Percentiles rank a stretch among this genome's conserved stretches.
phyloP scores from a whole-genome alignment of 2,888 invertebrate genomes.

The Icerya purchasi region DNA sequence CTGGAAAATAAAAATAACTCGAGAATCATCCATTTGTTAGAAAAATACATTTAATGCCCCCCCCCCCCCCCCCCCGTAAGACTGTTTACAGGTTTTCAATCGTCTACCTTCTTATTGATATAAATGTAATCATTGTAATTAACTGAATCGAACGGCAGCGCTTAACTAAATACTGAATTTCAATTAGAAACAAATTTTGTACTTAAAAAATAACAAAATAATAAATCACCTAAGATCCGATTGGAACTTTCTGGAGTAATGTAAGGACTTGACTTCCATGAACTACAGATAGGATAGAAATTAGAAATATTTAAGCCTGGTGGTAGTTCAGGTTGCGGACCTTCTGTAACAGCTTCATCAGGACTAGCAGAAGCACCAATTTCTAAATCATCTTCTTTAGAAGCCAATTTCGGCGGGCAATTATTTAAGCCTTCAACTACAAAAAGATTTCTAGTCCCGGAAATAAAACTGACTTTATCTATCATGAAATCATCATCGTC shows the following conservation, averaged over 20 bases:
- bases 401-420: slow-evolving; percentile 10
- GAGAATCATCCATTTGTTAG: too few species aligned
- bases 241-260: not conserved
- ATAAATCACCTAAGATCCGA: not conserved
- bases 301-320: not conserved
- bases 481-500: not conserved
- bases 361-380: slow-evolving; percentile 29
- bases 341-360: slow-evolving; percentile 4
- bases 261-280: not conserved
- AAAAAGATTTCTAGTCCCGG: slow-evolving; percentile 12
- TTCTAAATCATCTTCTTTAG: slow-evolving; percentile 26
- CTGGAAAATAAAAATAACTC: too few species aligned
- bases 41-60: too few species aligned
- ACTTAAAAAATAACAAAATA: too few species aligned
- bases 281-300: not conserved
- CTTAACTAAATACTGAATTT: too few species aligned
- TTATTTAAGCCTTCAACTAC: slow-evolving; percentile 9
- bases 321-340: not conserved
- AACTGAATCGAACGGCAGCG: too few species aligned
- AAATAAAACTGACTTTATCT: slow-evolving; percentile 13
- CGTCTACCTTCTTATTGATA: too few species aligned
- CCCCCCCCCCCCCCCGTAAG: too few species aligned
- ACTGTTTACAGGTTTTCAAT: too few species aligned
- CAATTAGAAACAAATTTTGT: too few species aligned
- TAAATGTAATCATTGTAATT: too few species aligned